Evolutionary conservation across 2,797 vertebrate genomes (phyloP).

Genomic region (Poecilia velifera): DNA sequence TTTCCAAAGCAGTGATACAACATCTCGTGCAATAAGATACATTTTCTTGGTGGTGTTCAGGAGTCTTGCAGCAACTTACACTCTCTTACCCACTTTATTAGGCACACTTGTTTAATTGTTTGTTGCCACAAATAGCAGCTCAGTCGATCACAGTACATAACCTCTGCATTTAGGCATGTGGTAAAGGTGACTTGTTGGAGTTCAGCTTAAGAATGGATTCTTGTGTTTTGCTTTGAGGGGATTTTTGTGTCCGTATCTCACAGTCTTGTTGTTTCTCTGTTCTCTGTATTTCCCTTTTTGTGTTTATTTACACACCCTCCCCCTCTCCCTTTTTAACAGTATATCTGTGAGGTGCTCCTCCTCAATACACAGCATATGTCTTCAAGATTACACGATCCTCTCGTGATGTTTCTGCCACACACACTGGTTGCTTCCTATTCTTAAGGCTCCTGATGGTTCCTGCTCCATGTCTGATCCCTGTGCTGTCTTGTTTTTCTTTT

Average conservation of each 20-base stretch:
- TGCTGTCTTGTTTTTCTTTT: background rate
- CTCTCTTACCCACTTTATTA: background rate
- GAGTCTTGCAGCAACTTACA: background rate
- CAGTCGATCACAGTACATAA: too few relatives aligned
- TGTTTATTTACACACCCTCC: background rate
- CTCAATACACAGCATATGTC: background rate
- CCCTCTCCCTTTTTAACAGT: background rate
- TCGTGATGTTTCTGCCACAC: background rate
- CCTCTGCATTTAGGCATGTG: too few relatives aligned
- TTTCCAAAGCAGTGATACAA: background rate
- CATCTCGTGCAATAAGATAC: background rate
- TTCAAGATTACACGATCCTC: background rate
- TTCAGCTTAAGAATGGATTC: too few relatives aligned
- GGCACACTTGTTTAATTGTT: too few relatives aligned
- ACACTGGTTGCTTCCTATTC: background rate
- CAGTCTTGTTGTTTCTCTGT: background rate
- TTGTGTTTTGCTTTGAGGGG: background rate
- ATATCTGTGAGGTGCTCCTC: background rate
- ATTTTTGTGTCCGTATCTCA: background rate
- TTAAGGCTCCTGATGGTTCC: background rate
- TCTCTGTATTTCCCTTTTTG: background rate
- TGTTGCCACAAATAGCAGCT: too few relatives aligned
- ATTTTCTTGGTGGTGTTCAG: background rate
- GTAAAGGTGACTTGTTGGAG: too few relatives aligned
- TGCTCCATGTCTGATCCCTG: background rate